These are phyloP conservation scores for Cyanistes caeruleus DNA, from an alignment of 2,113 vertebrate species.

Conservation along the genomic window DNA sequence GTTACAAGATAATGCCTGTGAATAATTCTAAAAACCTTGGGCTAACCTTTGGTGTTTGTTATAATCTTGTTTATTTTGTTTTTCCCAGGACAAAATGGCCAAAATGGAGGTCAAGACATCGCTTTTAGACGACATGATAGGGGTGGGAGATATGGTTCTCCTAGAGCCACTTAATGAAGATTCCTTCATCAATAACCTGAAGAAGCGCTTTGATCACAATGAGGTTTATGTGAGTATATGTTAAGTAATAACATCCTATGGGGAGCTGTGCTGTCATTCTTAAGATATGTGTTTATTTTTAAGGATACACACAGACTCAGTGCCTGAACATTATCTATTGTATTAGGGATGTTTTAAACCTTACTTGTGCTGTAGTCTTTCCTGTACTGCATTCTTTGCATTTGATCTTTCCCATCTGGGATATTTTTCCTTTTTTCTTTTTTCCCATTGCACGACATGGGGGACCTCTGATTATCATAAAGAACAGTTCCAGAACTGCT, in stretches of 20 bases:
- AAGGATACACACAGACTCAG: not conserved
- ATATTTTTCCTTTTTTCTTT: not conserved
- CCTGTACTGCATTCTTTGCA: not conserved
- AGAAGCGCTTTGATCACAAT: constrained; percentile 90
- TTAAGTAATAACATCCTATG: not conserved
- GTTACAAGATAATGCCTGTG: not conserved
- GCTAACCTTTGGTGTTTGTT: not conserved
- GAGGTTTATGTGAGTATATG: constrained; percentile 93
- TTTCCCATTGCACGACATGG: rapidly evolving
- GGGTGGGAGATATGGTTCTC: constrained; percentile 98
- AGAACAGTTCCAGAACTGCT: not conserved
- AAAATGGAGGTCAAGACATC: constrained; percentile 98
- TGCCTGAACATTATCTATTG: not conserved
- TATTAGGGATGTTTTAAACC: not conserved
- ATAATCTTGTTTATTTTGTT: not conserved
- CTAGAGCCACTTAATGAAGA: constrained; percentile 92
- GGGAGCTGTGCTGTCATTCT: not conserved
- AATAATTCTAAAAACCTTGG: not conserved
- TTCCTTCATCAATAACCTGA: constrained; percentile 90
- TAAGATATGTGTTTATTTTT: not conserved
- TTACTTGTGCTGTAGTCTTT: not conserved
- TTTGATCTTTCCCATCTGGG: not conserved
- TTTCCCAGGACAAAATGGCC: constrained; percentile 78
- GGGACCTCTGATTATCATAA: not conserved
- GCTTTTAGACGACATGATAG: constrained; percentile 96